phyloP scores from a whole-genome alignment of 1,140 invertebrate species.

The Lucilia sericata region DNA sequence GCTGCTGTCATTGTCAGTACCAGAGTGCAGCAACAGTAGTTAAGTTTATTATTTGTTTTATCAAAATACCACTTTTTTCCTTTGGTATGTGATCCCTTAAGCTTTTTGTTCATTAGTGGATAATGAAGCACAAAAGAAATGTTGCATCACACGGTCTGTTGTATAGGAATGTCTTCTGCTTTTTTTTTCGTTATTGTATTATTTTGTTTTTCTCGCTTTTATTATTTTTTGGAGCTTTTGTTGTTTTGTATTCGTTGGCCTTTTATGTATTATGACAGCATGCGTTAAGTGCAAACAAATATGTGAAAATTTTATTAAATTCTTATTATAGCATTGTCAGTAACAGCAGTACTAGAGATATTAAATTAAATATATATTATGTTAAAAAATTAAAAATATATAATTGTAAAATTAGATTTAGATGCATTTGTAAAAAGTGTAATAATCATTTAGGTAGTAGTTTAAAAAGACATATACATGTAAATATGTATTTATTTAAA shows the following conservation, averaged over 20 bases:
- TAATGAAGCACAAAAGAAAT: constrained; percentile 44
- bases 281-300: constrained; percentile 8
- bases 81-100: constrained; percentile 37
- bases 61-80: constrained; percentile 38
- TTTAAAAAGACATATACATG: too few relatives aligned
- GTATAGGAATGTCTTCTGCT: neutral
- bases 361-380: too few relatives aligned
- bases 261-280: neutral
- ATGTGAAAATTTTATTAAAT: constrained; percentile 1
- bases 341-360: neutral
- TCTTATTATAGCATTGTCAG: neutral
- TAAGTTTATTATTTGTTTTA: constrained; percentile 39
- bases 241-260: constrained; percentile 13
- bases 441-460: too few relatives aligned
- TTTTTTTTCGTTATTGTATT: too few relatives aligned
- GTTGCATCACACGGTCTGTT: constrained; percentile 34
- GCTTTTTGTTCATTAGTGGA: constrained; percentile 37
- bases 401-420: too few relatives aligned
- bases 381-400: too few relatives aligned
- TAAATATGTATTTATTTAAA: too few relatives aligned
- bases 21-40: constrained; percentile 16
- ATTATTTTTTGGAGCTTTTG: too few relatives aligned
- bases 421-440: too few relatives aligned
- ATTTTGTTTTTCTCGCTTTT: too few relatives aligned
- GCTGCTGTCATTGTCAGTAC: neutral